Percentiles rank a stretch among this genome's conserved stretches.
phyloP scores from a whole-genome alignment of 1,140 invertebrate species.

The Pseudomyrmex concolor region DNA sequence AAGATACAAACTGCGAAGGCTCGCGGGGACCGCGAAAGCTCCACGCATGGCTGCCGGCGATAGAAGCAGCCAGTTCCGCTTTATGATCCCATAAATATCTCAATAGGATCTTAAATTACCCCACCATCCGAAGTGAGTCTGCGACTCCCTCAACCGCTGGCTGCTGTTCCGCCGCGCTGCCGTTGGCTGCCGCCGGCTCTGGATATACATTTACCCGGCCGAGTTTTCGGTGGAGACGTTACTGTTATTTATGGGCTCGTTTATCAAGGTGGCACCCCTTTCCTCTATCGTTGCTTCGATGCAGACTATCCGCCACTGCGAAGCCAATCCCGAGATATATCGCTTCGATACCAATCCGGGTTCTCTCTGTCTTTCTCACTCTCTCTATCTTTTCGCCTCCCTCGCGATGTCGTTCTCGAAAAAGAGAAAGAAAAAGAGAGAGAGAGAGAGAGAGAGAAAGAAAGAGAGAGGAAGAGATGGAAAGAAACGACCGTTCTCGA shows the following conservation, averaged over 20 bases:
- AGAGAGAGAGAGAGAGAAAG: slow-evolving; percentile 1
- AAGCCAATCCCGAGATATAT: slow-evolving; percentile 83
- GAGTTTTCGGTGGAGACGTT: slow-evolving; percentile 84
- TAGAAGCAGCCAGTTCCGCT: slow-evolving; percentile 76
- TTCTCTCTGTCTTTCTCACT: slow-evolving; percentile 36
- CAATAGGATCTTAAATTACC: slow-evolving; percentile 81
- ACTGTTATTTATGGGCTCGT: slow-evolving; percentile 84
- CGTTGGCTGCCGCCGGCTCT: slow-evolving; percentile 67
- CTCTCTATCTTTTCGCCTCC: background rate
- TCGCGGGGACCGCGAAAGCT: slow-evolving; percentile 65
- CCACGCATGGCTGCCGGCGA: slow-evolving; percentile 70
- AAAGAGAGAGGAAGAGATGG: slow-evolving; percentile 21
- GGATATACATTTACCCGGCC: slow-evolving; percentile 78
- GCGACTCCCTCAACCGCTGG: slow-evolving; percentile 66
- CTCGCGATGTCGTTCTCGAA: slow-evolving; percentile 29
- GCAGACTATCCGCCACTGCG: slow-evolving; percentile 80
- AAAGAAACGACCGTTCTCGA: background rate
- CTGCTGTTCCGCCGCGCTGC: slow-evolving; percentile 60
- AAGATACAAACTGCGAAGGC: slow-evolving; percentile 71
- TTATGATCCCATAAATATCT: slow-evolving; percentile 83
- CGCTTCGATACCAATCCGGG: slow-evolving; percentile 80
- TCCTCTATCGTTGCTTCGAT: slow-evolving; percentile 76
- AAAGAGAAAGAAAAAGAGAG: slow-evolving; percentile 5
- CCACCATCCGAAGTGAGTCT: slow-evolving; percentile 56
- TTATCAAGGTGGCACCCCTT: slow-evolving; percentile 83